Evolutionary conservation across 1,140 invertebrate species (phyloP).

Genomic region (Laodelphax striatellus): DNA sequence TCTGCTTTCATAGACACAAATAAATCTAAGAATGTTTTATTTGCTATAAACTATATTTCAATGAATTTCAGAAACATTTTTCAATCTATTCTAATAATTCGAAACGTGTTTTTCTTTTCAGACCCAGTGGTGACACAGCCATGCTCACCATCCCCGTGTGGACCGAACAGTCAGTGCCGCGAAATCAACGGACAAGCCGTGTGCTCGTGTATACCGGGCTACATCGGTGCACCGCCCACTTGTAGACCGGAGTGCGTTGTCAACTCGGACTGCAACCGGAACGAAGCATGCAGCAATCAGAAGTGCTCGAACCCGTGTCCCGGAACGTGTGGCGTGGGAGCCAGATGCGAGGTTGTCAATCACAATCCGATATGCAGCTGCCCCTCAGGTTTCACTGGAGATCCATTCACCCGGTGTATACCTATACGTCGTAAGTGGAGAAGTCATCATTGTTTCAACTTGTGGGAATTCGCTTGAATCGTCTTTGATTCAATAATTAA

Average conservation of each 20-base stretch:
- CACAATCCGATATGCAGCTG: slow-evolving; percentile 58
- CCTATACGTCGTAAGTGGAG: slow-evolving; percentile 23
- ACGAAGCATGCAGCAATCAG: slow-evolving; percentile 52
- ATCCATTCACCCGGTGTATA: slow-evolving; percentile 56
- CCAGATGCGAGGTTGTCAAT: slow-evolving; percentile 52
- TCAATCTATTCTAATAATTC: background rate
- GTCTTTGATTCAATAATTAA: too few species aligned
- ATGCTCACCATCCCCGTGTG: slow-evolving; percentile 42
- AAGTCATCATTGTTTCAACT: slow-evolving; percentile 19
- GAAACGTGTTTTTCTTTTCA: slow-evolving; percentile 2
- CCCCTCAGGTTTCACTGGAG: slow-evolving; percentile 48
- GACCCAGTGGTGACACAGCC: slow-evolving; percentile 21
- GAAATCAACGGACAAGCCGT: slow-evolving; percentile 45
- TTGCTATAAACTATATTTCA: slow-evolving; percentile 3
- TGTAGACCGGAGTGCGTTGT: slow-evolving; percentile 61
- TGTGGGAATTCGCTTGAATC: too few species aligned
- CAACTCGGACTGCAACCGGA: slow-evolving; percentile 54
- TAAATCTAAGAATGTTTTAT: slow-evolving; percentile 18
- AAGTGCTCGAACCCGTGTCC: slow-evolving; percentile 59
- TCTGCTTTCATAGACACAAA: too few species aligned
- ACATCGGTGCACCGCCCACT: slow-evolving; percentile 56
- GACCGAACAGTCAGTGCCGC: slow-evolving; percentile 45
- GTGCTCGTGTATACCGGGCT: slow-evolving; percentile 52
- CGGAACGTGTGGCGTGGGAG: slow-evolving; percentile 51
- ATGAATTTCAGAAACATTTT: background rate